A percentile compares a stretch with the other conserved stretches of the same genome.
Conservation (phyloP, 2,113 vertebrate genomes). For the Lepus americanus region DNA sequence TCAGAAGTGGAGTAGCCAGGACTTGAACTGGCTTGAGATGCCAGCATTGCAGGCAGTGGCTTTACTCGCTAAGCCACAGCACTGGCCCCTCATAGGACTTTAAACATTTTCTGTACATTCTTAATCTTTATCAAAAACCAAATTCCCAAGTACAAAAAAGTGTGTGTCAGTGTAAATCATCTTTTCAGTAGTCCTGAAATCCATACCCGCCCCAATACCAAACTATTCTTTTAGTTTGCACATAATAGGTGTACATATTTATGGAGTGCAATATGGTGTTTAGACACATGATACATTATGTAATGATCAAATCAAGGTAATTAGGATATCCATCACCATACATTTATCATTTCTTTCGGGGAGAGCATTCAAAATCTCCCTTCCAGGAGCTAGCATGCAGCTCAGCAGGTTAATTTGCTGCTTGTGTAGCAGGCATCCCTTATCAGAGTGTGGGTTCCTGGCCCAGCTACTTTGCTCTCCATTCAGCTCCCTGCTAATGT, state of each 20-base stretch:
- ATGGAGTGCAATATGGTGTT: background rate
- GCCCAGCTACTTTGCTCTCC: too few relatives aligned
- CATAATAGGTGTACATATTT: background rate
- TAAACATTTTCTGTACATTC: conserved; percentile 28
- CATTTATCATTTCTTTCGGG: background rate
- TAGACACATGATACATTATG: background rate
- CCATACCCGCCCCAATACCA: background rate
- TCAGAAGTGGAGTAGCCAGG: too few relatives aligned
- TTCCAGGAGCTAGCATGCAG: background rate
- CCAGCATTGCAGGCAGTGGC: too few relatives aligned
- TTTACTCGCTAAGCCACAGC: too few relatives aligned
- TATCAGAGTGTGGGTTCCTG: too few relatives aligned
- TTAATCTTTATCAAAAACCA: conserved; percentile 47
- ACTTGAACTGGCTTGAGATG: too few relatives aligned
- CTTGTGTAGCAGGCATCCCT: too few relatives aligned
- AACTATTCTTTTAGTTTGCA: background rate
- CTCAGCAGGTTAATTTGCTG: too few relatives aligned
- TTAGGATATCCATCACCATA: background rate
- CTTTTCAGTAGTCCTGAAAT: conserved; percentile 37
- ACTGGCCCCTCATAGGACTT: background rate
- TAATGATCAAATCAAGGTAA: background rate
- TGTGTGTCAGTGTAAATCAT: conserved; percentile 34
- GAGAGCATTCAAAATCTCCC: background rate
- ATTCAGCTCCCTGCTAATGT: too few relatives aligned
- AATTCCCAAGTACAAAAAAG: conserved; percentile 15